phyloP scores from a whole-genome alignment of 2,113 vertebrate species.

The Menura novaehollandiae region DNA sequence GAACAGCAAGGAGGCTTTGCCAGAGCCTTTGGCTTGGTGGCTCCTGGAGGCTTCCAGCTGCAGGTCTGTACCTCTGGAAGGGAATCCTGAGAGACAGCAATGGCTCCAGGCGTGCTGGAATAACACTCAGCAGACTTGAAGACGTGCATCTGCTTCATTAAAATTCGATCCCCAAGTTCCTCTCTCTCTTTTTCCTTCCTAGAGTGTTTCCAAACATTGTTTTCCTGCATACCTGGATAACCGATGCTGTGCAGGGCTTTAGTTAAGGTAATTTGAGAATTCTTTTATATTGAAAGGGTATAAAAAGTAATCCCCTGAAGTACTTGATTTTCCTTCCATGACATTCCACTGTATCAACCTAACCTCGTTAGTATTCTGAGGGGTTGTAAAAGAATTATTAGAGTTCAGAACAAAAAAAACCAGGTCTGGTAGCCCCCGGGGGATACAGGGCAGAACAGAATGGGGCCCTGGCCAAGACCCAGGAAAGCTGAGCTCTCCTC shows the following conservation, averaged over 20 bases:
- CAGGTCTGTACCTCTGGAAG: background rate
- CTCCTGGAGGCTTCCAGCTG: background rate
- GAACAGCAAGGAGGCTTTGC: background rate
- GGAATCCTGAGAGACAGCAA: background rate
- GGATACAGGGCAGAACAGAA: background rate
- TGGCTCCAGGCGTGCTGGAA: background rate
- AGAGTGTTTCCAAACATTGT: background rate
- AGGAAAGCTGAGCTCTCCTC: background rate
- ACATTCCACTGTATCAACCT: background rate
- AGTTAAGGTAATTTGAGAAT: slow-evolving; percentile 43
- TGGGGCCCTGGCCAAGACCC: background rate
- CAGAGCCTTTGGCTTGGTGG: background rate
- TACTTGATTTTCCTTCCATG: slow-evolving; percentile 7
- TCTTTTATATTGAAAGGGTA: slow-evolving; percentile 31
- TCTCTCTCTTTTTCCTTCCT: background rate
- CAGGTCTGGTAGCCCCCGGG: background rate
- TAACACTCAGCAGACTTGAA: background rate
- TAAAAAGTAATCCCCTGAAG: slow-evolving; percentile 30
- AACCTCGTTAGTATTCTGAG: background rate
- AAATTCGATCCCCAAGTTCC: background rate
- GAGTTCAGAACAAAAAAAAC: background rate
- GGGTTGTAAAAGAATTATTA: background rate
- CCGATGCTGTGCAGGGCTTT: background rate
- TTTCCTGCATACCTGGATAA: background rate
- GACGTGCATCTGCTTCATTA: background rate